phyloP scores from a whole-genome alignment of 2,113 vertebrate species.

The Etia nguti region DNA sequence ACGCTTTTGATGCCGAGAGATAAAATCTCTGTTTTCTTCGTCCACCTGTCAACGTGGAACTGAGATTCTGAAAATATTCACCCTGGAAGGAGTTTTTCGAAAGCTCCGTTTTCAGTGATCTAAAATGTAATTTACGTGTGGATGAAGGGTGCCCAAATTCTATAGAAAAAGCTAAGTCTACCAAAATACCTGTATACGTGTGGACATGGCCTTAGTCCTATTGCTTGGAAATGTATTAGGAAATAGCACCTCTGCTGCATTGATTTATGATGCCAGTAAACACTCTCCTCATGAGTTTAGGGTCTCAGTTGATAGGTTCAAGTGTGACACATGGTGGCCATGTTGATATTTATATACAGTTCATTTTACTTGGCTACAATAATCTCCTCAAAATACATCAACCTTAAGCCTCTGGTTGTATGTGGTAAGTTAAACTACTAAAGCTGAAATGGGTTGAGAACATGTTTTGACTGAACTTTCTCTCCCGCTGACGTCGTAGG shows the following conservation, averaged over 20 bases:
- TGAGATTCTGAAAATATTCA: neutral
- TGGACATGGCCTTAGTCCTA: neutral
- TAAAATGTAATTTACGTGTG: neutral
- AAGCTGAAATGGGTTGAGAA: neutral
- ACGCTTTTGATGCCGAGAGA: neutral
- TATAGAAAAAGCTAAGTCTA: neutral
- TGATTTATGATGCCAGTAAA: neutral
- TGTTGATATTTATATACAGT: neutral
- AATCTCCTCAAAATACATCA: neutral
- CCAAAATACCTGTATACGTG: neutral
- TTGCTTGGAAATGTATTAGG: neutral
- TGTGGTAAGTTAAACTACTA: neutral
- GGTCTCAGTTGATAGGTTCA: neutral
- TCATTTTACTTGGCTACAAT: neutral
- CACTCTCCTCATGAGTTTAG: neutral
- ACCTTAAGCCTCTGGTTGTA: accelerated
- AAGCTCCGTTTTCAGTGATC: neutral
- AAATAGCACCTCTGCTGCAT: neutral
- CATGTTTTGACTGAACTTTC: neutral
- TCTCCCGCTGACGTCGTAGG: neutral
- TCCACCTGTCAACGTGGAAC: neutral
- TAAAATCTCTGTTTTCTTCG: neutral
- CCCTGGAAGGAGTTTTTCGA: neutral
- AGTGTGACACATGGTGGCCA: neutral
- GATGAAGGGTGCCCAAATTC: neutral